phyloP scores from a whole-genome alignment of 2,113 vertebrate genomes.

The Neomonachus schauinslandi region DNA sequence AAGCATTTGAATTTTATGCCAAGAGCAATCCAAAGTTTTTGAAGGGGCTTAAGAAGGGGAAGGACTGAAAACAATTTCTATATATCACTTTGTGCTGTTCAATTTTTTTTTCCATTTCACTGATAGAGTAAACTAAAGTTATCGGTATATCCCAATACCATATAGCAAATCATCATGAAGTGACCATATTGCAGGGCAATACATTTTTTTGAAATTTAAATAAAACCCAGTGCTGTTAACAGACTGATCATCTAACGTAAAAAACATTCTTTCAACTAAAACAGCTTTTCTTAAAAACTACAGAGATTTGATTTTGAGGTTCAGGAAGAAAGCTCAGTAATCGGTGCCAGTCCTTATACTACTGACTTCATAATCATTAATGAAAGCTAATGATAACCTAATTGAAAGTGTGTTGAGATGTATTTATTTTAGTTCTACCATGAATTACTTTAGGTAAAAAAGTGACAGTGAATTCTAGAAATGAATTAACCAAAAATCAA shows the following conservation, averaged over 20 bases:
- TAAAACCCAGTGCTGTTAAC: neutral
- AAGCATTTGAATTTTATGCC: neutral
- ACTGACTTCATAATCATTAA: neutral
- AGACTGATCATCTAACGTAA: neutral
- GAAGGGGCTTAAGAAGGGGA: neutral
- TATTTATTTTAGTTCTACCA: neutral
- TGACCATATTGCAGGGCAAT: neutral
- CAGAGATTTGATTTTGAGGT: neutral
- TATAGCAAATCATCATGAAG: neutral
- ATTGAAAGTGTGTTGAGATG: neutral
- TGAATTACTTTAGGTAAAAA: neutral
- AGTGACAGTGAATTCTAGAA: neutral
- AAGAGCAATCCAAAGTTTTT: neutral
- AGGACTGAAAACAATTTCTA: neutral
- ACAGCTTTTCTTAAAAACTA: neutral
- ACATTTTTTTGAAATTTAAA: neutral
- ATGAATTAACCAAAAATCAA: neutral
- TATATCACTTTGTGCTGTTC: neutral
- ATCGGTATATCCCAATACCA: neutral
- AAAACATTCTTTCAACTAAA: neutral
- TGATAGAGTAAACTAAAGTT: neutral
- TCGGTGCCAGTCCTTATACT: neutral
- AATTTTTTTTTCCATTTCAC: neutral
- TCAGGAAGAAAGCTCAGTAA: neutral
- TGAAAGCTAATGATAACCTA: neutral